Evolutionary conservation across 2,113 vertebrate species (phyloP).

Genomic region (Peucedramus taeniatus): DNA sequence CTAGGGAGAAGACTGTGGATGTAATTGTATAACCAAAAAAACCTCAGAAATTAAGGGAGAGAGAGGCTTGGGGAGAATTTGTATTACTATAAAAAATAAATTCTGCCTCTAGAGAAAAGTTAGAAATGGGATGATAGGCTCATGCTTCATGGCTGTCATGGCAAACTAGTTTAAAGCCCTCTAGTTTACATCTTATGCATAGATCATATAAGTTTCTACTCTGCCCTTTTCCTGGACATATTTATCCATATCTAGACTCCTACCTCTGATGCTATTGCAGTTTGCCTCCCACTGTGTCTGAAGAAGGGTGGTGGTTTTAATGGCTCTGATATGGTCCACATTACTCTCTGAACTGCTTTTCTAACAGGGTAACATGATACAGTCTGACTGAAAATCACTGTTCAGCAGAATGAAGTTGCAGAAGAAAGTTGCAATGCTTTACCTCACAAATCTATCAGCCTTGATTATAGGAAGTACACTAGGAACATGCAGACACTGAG

Average conservation of each 20-base stretch:
- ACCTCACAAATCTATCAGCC: not conserved
- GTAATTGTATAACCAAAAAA: not conserved
- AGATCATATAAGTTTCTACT: not conserved
- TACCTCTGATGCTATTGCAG: not conserved
- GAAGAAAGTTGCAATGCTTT: not conserved
- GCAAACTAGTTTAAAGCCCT: not conserved
- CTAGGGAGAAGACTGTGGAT: not conserved
- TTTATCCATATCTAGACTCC: not conserved
- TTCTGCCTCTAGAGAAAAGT: not conserved
- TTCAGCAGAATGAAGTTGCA: not conserved
- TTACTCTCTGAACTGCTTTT: not conserved
- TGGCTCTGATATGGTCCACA: not conserved
- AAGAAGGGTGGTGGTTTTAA: not conserved
- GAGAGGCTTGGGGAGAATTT: not conserved
- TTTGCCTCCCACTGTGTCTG: not conserved
- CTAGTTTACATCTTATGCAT: not conserved
- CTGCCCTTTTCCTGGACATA: not conserved
- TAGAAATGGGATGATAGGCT: not conserved
- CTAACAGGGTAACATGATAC: not conserved
- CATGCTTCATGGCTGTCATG: not conserved
- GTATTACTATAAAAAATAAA: not conserved
- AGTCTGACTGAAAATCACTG: not conserved
- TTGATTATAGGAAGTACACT: not conserved
- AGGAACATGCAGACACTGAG: not conserved
- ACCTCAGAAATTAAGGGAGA: not conserved